Base-by-base conservation (phyloP, 1,140 invertebrate genomes). In the Cepaea nemoralis region DNA sequence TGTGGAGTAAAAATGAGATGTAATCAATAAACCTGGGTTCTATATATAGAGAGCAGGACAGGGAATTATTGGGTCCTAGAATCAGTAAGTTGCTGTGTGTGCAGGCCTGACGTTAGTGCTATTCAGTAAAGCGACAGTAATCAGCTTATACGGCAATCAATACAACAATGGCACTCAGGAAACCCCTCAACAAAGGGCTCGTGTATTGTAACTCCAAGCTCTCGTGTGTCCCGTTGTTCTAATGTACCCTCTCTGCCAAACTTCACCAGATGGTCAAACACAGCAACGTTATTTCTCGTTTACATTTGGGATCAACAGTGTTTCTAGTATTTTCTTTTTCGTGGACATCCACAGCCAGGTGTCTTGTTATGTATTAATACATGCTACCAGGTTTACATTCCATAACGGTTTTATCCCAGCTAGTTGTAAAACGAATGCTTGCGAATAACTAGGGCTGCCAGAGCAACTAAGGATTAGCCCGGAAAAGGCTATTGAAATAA, bases 141-240 rank as follows among this genome's bases (percentile, higher is more conserved):
- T 63, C 59, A 63, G 59, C 59, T 63, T 63, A 63, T 63, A 31
- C 2, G 22, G 59, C 59, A 63, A 63, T 63, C 59, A 63, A 63
- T 63, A 63, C 8, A 63, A 63, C 27, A 31, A 31, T 63, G 27
- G 3, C 5, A 16, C n/a, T 63, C 16, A 31, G 27, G 27, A 63
- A 31, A 27, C 1, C 27, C 27, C 59, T 63, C 33, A 27, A 63
- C 59, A 63, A 63, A 63, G 33, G 59, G 2, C n/a, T 63, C n/a
- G 3, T 63, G 1, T 63, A 63, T 27, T 63, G 27, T 63, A 63
- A 63, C n/a, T 63, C 27, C 5, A 6, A 31, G 16, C 27, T 27
- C 33, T 31, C 0, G 27, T 63, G n/a, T 31, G 59, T 63, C 5
- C 6, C 70, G 40, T 73, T n/a, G 19, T 31, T 42, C 42, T 6